A percentile compares a stretch with the other conserved stretches of the same genome.
Conservation (phyloP, 1,140 invertebrate genomes). For the Drosophila sproati region DNA sequence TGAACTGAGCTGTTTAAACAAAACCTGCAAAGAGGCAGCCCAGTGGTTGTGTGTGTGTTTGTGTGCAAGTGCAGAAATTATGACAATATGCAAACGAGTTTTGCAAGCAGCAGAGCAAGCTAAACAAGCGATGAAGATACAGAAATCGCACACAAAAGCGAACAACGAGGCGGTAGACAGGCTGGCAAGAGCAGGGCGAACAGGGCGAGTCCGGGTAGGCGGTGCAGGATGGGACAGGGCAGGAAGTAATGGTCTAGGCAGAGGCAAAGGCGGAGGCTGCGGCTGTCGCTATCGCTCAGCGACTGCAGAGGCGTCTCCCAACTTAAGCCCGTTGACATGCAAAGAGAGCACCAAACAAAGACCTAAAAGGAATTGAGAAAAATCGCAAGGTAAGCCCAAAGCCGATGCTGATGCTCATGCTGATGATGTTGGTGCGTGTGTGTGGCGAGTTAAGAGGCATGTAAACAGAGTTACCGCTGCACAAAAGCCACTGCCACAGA, state of each 20-base stretch:
- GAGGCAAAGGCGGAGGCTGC: constrained; percentile 48
- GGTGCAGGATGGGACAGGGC: constrained; percentile 30
- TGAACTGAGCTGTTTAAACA: constrained; percentile 65
- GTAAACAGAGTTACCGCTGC: constrained; percentile 66
- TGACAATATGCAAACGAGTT: constrained; percentile 83
- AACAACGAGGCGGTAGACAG: constrained; percentile 53
- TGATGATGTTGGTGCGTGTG: constrained; percentile 34
- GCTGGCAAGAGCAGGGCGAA: constrained; percentile 9
- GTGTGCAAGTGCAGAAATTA: constrained; percentile 67
- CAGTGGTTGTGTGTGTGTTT: constrained; percentile 22
- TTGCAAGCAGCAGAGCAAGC: constrained; percentile 66
- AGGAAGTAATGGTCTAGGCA: constrained; percentile 47
- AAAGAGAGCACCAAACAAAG: constrained; percentile 69
- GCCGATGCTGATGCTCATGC: constrained; percentile 7
- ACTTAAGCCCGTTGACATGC: constrained; percentile 73
- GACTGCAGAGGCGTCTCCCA: constrained; percentile 51
- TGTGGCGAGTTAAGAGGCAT: constrained; percentile 57
- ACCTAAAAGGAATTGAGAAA: constrained; percentile 45
- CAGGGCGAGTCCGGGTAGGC: constrained; percentile 6
- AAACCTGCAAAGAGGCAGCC: constrained; percentile 34
- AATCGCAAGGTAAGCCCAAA: constrained; percentile 47
- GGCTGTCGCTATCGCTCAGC: constrained; percentile 10
- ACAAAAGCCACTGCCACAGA: constrained; percentile 59
- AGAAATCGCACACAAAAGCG: constrained; percentile 72
- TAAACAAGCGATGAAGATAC: constrained; percentile 62